Conservation (phyloP, 2,888 invertebrate genomes). For the Cynaeus angustus region DNA sequence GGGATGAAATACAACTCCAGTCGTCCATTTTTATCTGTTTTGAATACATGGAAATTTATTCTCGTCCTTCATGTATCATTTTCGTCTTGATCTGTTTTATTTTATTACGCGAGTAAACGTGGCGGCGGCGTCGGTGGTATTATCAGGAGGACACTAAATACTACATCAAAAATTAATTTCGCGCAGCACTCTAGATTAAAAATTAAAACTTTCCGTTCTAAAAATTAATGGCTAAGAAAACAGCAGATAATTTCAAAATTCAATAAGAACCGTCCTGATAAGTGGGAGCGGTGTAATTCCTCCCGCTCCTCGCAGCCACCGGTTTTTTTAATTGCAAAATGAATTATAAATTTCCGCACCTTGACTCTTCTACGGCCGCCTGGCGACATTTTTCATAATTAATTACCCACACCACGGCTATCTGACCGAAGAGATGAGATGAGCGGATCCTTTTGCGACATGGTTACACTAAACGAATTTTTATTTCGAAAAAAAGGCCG, state of each 20-base stretch:
- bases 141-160: constrained; percentile 51
- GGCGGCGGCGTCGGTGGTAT: constrained; percentile 28
- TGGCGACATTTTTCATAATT: constrained; percentile 64
- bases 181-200: constrained; percentile 68
- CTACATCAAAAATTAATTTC: constrained; percentile 69
- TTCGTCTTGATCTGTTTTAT: no score
- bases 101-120: constrained; percentile 4
- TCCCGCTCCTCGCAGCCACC: constrained; percentile 49
- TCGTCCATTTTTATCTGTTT: constrained; percentile 46
- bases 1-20: constrained; percentile 35
- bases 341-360: constrained; percentile 66
- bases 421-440: constrained; percentile 35
- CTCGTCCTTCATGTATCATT: no score
- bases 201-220: constrained; percentile 70
- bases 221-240: constrained; percentile 71
- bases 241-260: constrained; percentile 71
- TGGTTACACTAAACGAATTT: no score
- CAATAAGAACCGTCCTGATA: constrained; percentile 66
- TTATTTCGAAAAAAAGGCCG: neutral
- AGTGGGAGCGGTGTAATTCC: constrained; percentile 56
- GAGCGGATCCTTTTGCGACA: constrained; percentile 21
- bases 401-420: constrained; percentile 56
- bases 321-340: constrained; percentile 66
- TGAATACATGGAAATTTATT: constrained; percentile 19
- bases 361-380: constrained; percentile 57